Evolutionary conservation across 1,140 invertebrate genomes (phyloP), one percentile per base, ranked within the genome.

Genomic region (Neodiprion fabricii): DNA sequence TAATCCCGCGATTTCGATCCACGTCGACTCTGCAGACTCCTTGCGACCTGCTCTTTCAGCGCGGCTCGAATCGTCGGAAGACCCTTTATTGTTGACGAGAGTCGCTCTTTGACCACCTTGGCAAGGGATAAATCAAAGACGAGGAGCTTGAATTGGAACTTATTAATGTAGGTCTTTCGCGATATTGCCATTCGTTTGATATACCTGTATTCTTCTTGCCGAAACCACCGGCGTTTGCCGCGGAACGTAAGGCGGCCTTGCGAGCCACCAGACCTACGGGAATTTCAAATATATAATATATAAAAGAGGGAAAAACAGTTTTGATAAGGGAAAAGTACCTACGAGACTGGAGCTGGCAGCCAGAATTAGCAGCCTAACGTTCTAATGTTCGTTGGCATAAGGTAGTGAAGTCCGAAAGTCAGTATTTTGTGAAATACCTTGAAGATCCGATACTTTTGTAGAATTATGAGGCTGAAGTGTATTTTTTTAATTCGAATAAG

Each of bases 121-220:
- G n/a, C 53, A 61, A 61, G n/a, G 53, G n/a, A 73, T 49, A 5
- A 28, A 14, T 67, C 21, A 8, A 67, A 67, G n/a, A 68, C 21
- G 10, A 68, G n/a, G 11, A 68, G 28, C 11, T 21, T 21, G 28
- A 21, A 11, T 11, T n/a, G n/a, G 10, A n/a, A 61, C 53, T 11
- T n/a, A 28, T 71, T 28, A 9, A 21, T 53, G 23, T 65, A 14
- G 21, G 21, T 21, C 21, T 17, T 21, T 48, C 14, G 49, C n/a
- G 11, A 66, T 11, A 5, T 3, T 48, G 1, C 8, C 8, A 47
- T 67, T 73, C 28, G 10, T 70, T 21, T 68, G 17, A 9, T 10
- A 11, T 68, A 74, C 73, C 67, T 74, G 73, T 70, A 74, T 53
- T 70, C 73, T 50, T 48, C 73, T 67, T 21, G 73, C 73, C 7